A percentile compares a stretch with the other conserved stretches of the same genome.
phyloP scores from a whole-genome alignment of 2,797 vertebrate species.

The Molothrus aeneus region DNA sequence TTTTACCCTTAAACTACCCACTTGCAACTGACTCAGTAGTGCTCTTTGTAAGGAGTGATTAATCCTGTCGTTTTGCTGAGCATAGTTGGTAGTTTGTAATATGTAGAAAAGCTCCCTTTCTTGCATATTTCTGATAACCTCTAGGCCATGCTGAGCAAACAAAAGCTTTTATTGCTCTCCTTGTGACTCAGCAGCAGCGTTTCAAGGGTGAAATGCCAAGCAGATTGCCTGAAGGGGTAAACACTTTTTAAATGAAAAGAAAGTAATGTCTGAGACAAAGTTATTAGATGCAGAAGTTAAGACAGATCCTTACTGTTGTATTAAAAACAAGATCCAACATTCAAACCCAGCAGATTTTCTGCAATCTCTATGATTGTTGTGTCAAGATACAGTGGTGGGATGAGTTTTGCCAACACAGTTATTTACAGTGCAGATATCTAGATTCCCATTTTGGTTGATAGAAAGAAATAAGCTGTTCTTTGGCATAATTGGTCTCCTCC shows the following conservation, averaged over 20 bases:
- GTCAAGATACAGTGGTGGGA: not conserved
- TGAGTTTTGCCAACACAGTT: not conserved
- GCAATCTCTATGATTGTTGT: not conserved
- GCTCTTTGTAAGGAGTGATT: conserved; percentile 22
- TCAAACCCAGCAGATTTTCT: not conserved
- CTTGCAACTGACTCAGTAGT: not conserved
- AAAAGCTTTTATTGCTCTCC: conserved; percentile 46
- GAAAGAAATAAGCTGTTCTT: not conserved
- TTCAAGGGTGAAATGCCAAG: conserved; percentile 56
- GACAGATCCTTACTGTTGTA: not conserved
- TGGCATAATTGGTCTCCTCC: not conserved
- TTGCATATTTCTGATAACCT: conserved; percentile 60
- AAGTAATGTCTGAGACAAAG: conserved; percentile 9
- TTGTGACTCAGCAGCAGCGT: conserved; percentile 43
- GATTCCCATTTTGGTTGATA: not conserved
- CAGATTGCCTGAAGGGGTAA: not conserved
- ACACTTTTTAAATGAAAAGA: not conserved
- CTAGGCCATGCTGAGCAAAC: conserved; percentile 56
- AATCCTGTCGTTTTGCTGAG: conserved; percentile 39
- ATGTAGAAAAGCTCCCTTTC: conserved; percentile 30
- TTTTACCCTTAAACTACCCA: not conserved
- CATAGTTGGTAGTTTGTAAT: not conserved
- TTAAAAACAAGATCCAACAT: not conserved
- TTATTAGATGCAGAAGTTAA: not conserved
- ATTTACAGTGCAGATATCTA: not conserved